Evolutionary conservation across 2,797 vertebrate genomes (phyloP).

Genomic region (Balearica regulorum): DNA sequence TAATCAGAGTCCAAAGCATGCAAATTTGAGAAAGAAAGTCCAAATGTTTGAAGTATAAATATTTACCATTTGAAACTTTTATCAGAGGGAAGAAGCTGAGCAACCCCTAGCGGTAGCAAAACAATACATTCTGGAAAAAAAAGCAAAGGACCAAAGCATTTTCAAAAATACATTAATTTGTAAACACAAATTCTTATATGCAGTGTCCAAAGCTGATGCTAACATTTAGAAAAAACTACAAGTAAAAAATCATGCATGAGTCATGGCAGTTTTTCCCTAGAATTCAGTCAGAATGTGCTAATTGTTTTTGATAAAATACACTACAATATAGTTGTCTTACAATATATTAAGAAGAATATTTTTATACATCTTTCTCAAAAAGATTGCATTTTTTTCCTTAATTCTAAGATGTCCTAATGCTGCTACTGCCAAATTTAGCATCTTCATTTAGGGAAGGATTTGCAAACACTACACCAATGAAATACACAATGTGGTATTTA

Average conservation of each 20-base stretch:
- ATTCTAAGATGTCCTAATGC: neutral
- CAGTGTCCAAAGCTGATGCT: neutral
- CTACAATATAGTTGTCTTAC: neutral
- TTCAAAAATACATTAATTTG: neutral
- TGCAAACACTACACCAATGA: neutral
- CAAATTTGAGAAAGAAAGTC: neutral
- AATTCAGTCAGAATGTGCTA: neutral
- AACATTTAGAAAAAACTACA: neutral
- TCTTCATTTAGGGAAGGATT: neutral
- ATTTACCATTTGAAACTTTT: conserved; percentile 4
- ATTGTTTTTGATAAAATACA: neutral
- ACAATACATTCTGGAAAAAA: neutral
- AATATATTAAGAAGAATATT: neutral
- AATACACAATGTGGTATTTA: neutral
- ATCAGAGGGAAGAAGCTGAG: conserved; percentile 42
- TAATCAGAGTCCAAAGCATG: neutral
- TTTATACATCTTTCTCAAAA: neutral
- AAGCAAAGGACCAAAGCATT: neutral
- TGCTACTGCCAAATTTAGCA: neutral
- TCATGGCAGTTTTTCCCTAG: neutral
- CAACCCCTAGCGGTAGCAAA: conserved; percentile 54
- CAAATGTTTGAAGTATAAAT: neutral
- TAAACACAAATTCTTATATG: neutral
- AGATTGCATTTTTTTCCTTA: neutral
- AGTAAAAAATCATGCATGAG: neutral